phyloP scores from a whole-genome alignment of 2,888 invertebrate species.

The Melolontha melolontha region DNA sequence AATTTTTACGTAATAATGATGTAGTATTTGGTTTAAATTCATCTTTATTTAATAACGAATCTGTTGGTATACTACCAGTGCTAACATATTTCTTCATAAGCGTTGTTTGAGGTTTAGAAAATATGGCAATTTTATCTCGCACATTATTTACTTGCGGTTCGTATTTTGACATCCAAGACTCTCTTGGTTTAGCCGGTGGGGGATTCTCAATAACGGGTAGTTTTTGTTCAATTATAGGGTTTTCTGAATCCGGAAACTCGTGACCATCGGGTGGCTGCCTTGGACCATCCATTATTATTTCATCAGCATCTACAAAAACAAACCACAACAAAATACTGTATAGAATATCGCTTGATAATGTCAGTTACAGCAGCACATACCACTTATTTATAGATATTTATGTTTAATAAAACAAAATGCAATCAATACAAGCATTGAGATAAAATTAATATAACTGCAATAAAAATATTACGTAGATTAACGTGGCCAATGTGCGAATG shows the following conservation, averaged over 20 bases:
- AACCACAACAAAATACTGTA: neutral
- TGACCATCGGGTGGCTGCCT: constrained; percentile 86
- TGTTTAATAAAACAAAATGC: constrained; percentile 3
- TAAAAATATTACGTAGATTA: constrained; percentile 18
- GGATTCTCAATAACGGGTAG: constrained; percentile 58
- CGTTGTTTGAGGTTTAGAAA: constrained; percentile 70
- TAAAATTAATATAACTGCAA: constrained; percentile 18
- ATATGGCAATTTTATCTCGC: constrained; percentile 89
- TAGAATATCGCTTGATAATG: neutral
- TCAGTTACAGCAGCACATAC: neutral
- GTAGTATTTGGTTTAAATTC: neutral
- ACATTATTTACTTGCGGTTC: constrained; percentile 68
- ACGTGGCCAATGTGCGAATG: neutral
- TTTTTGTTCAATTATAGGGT: constrained; percentile 18
- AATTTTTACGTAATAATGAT: constrained; percentile 20
- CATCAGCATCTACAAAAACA: constrained; percentile 59
- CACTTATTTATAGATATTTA: neutral
- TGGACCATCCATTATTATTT: constrained; percentile 66
- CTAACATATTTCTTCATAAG: constrained; percentile 42
- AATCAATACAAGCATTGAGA: constrained; percentile 17
- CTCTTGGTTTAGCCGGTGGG: constrained; percentile 38
- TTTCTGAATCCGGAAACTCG: constrained; percentile 75
- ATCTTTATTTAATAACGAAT: neutral
- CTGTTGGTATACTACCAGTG: constrained; percentile 34
- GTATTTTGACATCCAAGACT: constrained; percentile 39